These are phyloP conservation scores for Leptinotarsa peninsularis DNA, from an alignment of 2,888 invertebrate genomes.

Conservation along the genomic window DNA sequence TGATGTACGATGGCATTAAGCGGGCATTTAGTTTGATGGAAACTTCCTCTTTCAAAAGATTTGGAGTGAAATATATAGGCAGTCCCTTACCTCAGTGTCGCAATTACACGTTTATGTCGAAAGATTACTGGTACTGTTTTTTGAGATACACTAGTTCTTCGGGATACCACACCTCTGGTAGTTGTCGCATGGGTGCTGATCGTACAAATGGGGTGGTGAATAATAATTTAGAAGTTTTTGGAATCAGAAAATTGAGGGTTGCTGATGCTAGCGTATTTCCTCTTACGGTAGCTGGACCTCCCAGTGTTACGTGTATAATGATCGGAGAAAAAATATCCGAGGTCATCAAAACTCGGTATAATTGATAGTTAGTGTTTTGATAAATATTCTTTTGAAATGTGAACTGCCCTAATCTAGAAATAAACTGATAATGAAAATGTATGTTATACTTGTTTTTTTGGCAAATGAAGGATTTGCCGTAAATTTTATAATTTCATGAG, in stretches of 20 bases:
- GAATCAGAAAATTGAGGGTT: slow-evolving; percentile 71
- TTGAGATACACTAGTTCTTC: slow-evolving; percentile 57
- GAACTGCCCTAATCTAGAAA: too few species aligned
- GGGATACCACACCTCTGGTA: slow-evolving; percentile 71
- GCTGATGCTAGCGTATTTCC: slow-evolving; percentile 76
- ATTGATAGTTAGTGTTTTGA: slow-evolving; percentile 63
- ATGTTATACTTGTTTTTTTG: too few species aligned
- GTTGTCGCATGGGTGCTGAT: slow-evolving; percentile 76
- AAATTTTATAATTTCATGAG: too few species aligned
- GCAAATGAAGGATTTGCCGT: too few species aligned
- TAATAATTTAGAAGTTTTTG: slow-evolving; percentile 71
- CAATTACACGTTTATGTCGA: slow-evolving; percentile 67
- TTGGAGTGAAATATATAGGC: slow-evolving; percentile 62
- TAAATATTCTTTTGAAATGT: too few species aligned
- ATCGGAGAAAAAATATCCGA: slow-evolving; percentile 61
- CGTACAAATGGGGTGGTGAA: slow-evolving; percentile 72
- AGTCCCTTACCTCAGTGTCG: slow-evolving; percentile 64
- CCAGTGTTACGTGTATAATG: slow-evolving; percentile 14
- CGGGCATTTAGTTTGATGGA: slow-evolving; percentile 64
- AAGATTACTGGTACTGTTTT: slow-evolving; percentile 78
- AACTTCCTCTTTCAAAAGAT: slow-evolving; percentile 68
- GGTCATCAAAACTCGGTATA: slow-evolving; percentile 60
- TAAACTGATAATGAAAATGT: too few species aligned
- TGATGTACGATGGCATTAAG: slow-evolving; percentile 68
- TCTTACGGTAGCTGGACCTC: not conserved